These are phyloP conservation scores for Micropoecilia bifurca DNA, from an alignment of 2,797 vertebrate species.

Conservation along the genomic window DNA sequence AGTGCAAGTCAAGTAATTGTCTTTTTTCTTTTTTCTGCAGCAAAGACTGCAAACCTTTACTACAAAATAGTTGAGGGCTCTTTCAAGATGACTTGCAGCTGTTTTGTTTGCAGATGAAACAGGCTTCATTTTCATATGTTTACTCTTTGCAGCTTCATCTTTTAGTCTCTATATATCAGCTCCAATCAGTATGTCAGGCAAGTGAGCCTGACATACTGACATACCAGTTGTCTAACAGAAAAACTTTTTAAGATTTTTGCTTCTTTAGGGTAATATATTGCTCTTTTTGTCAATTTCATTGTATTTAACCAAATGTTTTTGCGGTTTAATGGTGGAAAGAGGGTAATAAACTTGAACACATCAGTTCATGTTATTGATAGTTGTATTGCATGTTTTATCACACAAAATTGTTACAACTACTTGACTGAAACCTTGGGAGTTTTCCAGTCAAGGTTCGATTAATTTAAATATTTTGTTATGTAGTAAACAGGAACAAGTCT, in stretches of 20 bases:
- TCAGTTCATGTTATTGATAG: background rate
- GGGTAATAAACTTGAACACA: background rate
- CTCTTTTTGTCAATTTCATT: background rate
- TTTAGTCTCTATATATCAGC: background rate
- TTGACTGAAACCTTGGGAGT: background rate
- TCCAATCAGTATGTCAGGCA: background rate
- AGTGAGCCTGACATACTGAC: too few relatives aligned
- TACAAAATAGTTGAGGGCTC: background rate
- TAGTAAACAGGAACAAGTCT: background rate
- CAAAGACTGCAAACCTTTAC: background rate
- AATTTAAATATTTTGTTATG: background rate
- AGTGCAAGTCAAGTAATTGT: background rate
- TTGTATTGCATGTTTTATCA: background rate
- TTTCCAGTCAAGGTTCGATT: background rate
- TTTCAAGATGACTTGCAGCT: background rate
- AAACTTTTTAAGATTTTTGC: background rate
- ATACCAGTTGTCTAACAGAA: background rate
- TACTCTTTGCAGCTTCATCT: slow-evolving; percentile 1
- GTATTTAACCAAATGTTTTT: background rate
- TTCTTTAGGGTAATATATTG: background rate
- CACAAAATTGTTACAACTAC: background rate
- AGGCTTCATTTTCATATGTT: background rate
- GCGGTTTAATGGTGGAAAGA: background rate
- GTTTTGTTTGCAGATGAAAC: background rate
- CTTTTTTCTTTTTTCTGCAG: background rate